Percentiles rank a stretch among this genome's conserved stretches.
Evolutionary conservation across 2,113 vertebrate genomes (phyloP).

Genomic region (Leucopternis melanops): DNA sequence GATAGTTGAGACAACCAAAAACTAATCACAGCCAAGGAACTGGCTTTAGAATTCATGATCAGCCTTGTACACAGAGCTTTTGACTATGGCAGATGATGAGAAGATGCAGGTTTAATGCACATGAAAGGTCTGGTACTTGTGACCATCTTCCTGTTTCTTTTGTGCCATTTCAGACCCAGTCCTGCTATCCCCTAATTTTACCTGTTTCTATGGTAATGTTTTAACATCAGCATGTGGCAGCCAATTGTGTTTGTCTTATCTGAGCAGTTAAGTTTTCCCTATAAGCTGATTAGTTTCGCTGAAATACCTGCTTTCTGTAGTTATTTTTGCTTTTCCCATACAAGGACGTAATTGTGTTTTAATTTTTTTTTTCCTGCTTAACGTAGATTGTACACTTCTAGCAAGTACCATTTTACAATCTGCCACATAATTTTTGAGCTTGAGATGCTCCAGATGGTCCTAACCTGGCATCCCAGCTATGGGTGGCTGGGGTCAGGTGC

Average conservation of each 20-base stretch:
- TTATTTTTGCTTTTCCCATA: not conserved
- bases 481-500: not conserved
- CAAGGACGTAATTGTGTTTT: not conserved
- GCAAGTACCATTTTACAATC: not conserved
- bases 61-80: not conserved
- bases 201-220: not conserved
- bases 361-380: not conserved
- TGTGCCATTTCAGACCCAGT: not conserved
- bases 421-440: not conserved
- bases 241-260: not conserved
- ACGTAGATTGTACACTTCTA: not conserved
- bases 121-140: not conserved
- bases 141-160: not conserved
- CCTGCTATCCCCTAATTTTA: not conserved
- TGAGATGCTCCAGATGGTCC: not conserved
- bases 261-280: slow-evolving; percentile 8
- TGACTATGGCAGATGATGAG: not conserved
- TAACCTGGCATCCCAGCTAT: not conserved
- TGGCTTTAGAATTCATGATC: not conserved
- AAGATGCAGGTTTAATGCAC: not conserved
- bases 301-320: not conserved
- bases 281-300: not conserved
- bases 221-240: not conserved
- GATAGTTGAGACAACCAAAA: slow-evolving; percentile 14
- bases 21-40: not conserved